Evolutionary conservation across 1,140 invertebrate genomes (phyloP).

Genomic region (Ditylenchus dipsaci): DNA sequence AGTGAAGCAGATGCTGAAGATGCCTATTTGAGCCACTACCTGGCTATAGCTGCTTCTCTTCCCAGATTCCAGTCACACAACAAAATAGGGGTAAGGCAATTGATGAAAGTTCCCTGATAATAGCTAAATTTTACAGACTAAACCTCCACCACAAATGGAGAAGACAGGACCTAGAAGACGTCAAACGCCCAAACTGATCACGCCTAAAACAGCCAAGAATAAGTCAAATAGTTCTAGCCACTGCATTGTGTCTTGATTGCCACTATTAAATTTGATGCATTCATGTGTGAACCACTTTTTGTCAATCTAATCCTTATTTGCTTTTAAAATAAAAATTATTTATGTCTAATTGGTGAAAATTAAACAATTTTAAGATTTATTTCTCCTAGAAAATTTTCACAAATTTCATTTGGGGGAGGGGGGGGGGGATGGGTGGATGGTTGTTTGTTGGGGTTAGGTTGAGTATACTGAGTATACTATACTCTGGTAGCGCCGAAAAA

Average conservation of each 20-base stretch:
- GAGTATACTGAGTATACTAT: too few species aligned
- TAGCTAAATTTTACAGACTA: neutral
- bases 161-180: neutral
- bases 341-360: too few species aligned
- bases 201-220: neutral
- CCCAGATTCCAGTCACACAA: neutral
- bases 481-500: too few species aligned
- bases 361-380: too few species aligned
- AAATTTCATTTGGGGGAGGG: too few species aligned
- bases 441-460: too few species aligned
- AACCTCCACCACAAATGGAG: neutral
- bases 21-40: neutral
- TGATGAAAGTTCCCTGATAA: neutral
- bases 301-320: too few species aligned
- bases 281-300: too few species aligned
- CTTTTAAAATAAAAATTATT: too few species aligned
- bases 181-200: neutral
- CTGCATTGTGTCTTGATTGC: neutral
- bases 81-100: neutral
- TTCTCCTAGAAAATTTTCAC: too few species aligned
- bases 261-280: too few species aligned
- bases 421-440: too few species aligned
- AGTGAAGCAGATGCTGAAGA: conserved; percentile 2
- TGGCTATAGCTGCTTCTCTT: neutral
- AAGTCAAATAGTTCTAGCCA: neutral